These are phyloP conservation scores for Scelioninae gen. 2 DNA, from an alignment of 2,888 invertebrate species.

Conservation along the genomic window DNA sequence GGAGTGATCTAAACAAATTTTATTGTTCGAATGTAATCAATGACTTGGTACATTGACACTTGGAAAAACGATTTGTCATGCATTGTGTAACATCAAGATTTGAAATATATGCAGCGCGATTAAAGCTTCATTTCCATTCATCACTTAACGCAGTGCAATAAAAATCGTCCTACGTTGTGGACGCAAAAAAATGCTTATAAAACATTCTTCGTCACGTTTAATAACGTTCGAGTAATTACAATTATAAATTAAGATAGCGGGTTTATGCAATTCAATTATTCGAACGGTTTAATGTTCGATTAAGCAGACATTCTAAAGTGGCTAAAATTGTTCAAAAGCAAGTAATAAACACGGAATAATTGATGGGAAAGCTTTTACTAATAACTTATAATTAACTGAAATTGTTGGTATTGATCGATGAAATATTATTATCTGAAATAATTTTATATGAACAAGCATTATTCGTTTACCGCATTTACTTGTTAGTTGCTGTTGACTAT, in stretches of 20 bases:
- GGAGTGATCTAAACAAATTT: constrained; percentile 12
- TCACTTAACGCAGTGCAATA: constrained; percentile 15
- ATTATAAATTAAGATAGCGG: constrained; percentile 39
- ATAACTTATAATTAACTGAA: too few relatives aligned
- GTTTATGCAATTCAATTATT: constrained; percentile 36
- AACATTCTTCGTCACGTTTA: constrained; percentile 25
- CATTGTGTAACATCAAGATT: constrained; percentile 39
- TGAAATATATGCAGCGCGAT: constrained; percentile 21
- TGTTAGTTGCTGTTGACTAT: too few relatives aligned
- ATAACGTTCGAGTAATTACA: constrained; percentile 38
- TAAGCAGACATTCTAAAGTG: too few relatives aligned
- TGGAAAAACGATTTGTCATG: constrained; percentile 41
- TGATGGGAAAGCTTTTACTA: too few relatives aligned
- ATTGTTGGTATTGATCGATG: too few relatives aligned
- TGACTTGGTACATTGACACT: constrained; percentile 30
- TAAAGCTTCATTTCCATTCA: constrained; percentile 46
- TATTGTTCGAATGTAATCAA: constrained; percentile 17
- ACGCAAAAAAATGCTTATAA: constrained; percentile 36
- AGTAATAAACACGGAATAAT: too few relatives aligned
- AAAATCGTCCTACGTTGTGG: constrained; percentile 28
- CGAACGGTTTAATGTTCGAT: constrained; percentile 15
- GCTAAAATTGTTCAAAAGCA: too few relatives aligned
- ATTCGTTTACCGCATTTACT: too few relatives aligned
- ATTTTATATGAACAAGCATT: too few relatives aligned
- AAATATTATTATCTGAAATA: too few relatives aligned